Conservation (phyloP, 2,888 invertebrate genomes). For the Parasteatoda lunata region DNA sequence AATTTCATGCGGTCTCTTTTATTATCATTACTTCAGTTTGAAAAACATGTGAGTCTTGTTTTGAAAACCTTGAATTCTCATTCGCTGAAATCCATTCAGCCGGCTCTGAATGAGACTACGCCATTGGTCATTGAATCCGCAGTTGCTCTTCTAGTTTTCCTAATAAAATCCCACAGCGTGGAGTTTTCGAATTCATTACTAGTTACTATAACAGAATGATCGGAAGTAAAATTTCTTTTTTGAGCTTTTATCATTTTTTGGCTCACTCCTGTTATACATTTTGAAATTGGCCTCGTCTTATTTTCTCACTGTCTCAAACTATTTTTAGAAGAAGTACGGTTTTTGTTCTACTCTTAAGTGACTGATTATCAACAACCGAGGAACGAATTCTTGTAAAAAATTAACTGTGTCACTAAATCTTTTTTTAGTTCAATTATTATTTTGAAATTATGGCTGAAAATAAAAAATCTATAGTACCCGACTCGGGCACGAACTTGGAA, state of each 20-base stretch:
- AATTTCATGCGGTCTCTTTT: neutral
- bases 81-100: slow-evolving; percentile 37
- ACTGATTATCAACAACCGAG: too few species aligned
- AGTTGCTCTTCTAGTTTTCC: slow-evolving; percentile 7
- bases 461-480: neutral
- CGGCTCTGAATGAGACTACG: slow-evolving; percentile 20
- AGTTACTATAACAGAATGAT: slow-evolving; percentile 18
- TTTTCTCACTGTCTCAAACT: neutral
- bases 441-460: slow-evolving; percentile 25
- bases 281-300: neutral
- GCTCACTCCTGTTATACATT: too few species aligned
- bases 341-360: neutral
- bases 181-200: slow-evolving; percentile 18
- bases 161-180: slow-evolving; percentile 47
- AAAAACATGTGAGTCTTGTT: slow-evolving; percentile 39
- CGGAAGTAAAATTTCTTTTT: neutral
- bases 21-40: slow-evolving; percentile 18
- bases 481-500: slow-evolving; percentile 22
- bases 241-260: too few species aligned
- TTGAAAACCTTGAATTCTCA: slow-evolving; percentile 56
- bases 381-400: too few species aligned
- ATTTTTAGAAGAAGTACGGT: neutral
- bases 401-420: neutral
- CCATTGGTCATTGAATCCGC: slow-evolving; percentile 36
- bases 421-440: slow-evolving; percentile 11